These are phyloP conservation scores for Dreissena rostriformis DNA, from an alignment of 1,140 invertebrate species.

Conservation along the genomic window DNA sequence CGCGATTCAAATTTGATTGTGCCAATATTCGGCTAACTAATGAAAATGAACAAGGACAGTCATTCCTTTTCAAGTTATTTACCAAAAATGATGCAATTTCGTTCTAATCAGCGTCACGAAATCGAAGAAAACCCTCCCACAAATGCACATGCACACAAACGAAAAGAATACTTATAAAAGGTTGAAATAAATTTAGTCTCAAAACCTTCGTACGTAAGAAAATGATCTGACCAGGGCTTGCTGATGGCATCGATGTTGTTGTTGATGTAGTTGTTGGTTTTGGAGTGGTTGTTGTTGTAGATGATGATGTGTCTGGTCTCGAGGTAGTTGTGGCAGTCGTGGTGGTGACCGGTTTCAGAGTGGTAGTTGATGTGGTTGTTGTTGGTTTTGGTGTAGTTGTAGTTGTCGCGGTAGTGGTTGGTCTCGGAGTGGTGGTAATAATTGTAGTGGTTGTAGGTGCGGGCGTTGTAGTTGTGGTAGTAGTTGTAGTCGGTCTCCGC, in stretches of 20 bases:
- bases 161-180: too few species aligned
- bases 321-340: background rate
- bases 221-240: background rate
- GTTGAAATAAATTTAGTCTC: background rate
- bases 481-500: slow-evolving; percentile 2
- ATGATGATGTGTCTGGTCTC: background rate
- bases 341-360: background rate
- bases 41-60: too few species aligned
- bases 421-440: background rate
- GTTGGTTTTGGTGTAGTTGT: background rate
- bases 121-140: too few species aligned
- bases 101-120: too few species aligned
- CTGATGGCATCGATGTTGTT: background rate
- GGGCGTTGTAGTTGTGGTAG: slow-evolving; percentile 19
- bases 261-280: background rate
- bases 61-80: too few species aligned
- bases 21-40: too few species aligned
- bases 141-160: too few species aligned
- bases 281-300: too few species aligned
- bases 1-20: too few species aligned
- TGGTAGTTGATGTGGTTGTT: background rate
- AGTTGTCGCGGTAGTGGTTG: background rate
- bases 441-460: slow-evolving; percentile 15
- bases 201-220: background rate
- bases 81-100: too few species aligned